phyloP scores from a whole-genome alignment of 2,797 vertebrate genomes.

The Acipenser ruthenus region DNA sequence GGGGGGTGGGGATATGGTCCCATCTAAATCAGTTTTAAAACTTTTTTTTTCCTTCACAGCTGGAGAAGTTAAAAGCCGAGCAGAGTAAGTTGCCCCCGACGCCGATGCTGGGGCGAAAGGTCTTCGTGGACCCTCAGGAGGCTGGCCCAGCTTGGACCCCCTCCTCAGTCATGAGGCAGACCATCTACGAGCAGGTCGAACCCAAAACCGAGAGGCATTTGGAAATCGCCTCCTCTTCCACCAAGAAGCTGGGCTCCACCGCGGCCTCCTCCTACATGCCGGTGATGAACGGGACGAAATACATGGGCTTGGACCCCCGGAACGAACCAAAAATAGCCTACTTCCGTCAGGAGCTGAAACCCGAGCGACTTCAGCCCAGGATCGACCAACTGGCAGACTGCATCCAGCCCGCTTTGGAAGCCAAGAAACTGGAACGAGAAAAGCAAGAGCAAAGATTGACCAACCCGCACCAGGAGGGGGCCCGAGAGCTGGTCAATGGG shows the following conservation, averaged over 20 bases:
- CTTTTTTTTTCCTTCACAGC: constrained; percentile 42
- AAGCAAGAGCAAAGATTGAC: constrained; percentile 40
- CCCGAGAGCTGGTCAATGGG: constrained; percentile 53
- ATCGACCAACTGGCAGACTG: constrained; percentile 74
- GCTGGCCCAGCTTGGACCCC: constrained; percentile 36
- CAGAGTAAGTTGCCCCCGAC: constrained; percentile 82
- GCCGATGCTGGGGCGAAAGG: constrained; percentile 77
- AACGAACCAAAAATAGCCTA: constrained; percentile 55
- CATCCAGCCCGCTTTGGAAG: constrained; percentile 45
- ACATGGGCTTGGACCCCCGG: constrained; percentile 42
- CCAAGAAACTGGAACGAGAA: constrained; percentile 41
- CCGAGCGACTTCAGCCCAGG: constrained; percentile 77
- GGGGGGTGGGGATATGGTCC: too few relatives aligned
- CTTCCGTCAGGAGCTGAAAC: constrained; percentile 64
- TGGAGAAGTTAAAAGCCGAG: constrained; percentile 82
- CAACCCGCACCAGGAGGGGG: constrained; percentile 53
- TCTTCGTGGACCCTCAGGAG: constrained; percentile 75
- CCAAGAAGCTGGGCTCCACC: constrained; percentile 44
- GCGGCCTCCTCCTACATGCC: constrained; percentile 52
- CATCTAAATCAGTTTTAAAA: too few relatives aligned
- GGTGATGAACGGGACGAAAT: constrained; percentile 49
- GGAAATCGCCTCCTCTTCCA: constrained; percentile 43
- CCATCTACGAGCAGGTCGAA: constrained; percentile 68
- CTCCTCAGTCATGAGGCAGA: constrained; percentile 60
- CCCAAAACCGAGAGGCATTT: constrained; percentile 43